phyloP scores from a whole-genome alignment of 2,888 invertebrate genomes.

The Brachypalpus laphriformis region DNA sequence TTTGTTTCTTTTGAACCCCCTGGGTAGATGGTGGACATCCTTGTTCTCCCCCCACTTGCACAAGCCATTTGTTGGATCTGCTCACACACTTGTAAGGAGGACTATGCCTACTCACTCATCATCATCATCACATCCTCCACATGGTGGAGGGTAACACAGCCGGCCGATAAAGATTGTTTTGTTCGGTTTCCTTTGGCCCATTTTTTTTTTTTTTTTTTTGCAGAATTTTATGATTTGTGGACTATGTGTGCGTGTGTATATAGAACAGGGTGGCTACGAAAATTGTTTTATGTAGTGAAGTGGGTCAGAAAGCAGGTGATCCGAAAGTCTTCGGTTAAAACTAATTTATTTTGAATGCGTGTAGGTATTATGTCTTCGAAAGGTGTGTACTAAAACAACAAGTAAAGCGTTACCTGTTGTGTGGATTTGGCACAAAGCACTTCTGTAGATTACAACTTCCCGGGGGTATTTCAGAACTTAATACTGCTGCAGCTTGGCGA shows the following conservation, averaged over 20 bases:
- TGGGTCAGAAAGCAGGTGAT: conserved; percentile 20
- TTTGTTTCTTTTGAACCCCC: conserved; percentile 9
- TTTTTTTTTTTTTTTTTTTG: conserved; percentile 51
- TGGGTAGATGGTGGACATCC: conserved; percentile 32
- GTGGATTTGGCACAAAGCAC: too few relatives aligned
- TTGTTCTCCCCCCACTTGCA: conserved; percentile 35
- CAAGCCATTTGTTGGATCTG: conserved; percentile 12
- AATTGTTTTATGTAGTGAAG: not conserved
- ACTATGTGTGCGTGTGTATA: conserved; percentile 5
- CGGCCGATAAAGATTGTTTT: conserved; percentile 56
- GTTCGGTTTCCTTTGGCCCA: conserved; percentile 65
- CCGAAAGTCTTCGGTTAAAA: not conserved
- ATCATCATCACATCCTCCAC: conserved; percentile 8
- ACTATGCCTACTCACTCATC: not conserved
- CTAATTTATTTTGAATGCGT: not conserved
- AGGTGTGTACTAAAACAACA: not conserved
- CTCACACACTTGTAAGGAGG: conserved; percentile 11
- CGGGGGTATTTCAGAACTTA: too few relatives aligned
- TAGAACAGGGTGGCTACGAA: conserved; percentile 40
- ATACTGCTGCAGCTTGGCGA: too few relatives aligned
- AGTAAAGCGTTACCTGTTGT: not conserved
- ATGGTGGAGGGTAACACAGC: conserved; percentile 33
- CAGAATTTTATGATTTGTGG: conserved; percentile 34
- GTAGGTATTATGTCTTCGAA: not conserved
- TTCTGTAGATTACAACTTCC: too few relatives aligned